Evolutionary conservation across 1,140 invertebrate species (phyloP), one percentile per base, ranked within the genome.

Genomic region (Drosophila equinoxialis): DNA sequence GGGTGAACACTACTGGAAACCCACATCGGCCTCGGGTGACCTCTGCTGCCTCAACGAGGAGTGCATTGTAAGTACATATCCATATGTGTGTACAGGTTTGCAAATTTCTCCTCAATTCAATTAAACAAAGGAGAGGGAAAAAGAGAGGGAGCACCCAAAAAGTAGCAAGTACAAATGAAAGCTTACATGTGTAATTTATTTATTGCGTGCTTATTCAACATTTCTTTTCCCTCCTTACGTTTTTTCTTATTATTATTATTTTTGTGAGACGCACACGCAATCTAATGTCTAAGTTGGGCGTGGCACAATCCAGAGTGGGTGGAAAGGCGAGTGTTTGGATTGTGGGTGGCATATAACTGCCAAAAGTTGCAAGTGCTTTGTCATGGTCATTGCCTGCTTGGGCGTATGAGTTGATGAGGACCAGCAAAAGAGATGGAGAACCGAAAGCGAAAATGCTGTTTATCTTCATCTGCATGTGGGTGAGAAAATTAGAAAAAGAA

Each of bases 21-120:
- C 96, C 42, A 97, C 96, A 4, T 95, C 96, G 6, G 96, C 96
- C 26, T 98, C 97, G 5, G 97, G 97, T 1, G 98, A 98, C 91
- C 96, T 97, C 90, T 99, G 98, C 92, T 98, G 98, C 91, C 95
- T 98, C 11, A 96, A 96, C 48, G 97, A 97, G 80, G 96, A 98
- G 83, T 98, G 98, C 92, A 95, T 96, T 93, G 98, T 98, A 93
- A 95, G 95, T 94, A 77, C 11, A 5, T 4, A 68, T 30, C 5
- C 30, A 30, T 30, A 30, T 30, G 30, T 30, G 1, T 30, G 41
- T 6, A 65, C 6, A 68, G n/a, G 30, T 14, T 48, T n/a, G 41
- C 35, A 57, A 8, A 33, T 20, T 55, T 60, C 51, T 30, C 54
- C 33, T 54, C 71, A 76, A 86, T 87, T 86, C 79, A 87, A 87